Percentiles rank a stretch among this genome's conserved stretches.
These are phyloP conservation scores for Selene dorsalis DNA, from an alignment of 2,797 vertebrate genomes.

Conservation along the genomic window DNA sequence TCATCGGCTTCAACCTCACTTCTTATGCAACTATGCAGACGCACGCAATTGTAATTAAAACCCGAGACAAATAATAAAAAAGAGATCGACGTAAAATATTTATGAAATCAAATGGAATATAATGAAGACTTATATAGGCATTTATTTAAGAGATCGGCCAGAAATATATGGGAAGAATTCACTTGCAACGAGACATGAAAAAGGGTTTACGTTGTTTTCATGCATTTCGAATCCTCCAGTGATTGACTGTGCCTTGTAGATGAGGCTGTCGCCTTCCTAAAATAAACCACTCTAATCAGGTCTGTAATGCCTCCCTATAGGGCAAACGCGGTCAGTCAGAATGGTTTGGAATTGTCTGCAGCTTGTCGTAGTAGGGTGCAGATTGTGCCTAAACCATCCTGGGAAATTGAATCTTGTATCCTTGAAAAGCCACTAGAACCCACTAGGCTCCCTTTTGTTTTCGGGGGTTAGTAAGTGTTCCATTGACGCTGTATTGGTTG, in stretches of 20 bases:
- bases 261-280: slow-evolving; percentile 54
- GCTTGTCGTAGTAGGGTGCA: slow-evolving; percentile 11
- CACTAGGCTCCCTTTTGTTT: slow-evolving; percentile 77
- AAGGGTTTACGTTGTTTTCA: slow-evolving; percentile 49
- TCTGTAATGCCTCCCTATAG: slow-evolving; percentile 59
- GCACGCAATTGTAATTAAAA: slow-evolving; percentile 3
- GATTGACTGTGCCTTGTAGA: slow-evolving; percentile 54
- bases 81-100: background rate
- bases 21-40: background rate
- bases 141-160: background rate
- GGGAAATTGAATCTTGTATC: slow-evolving; percentile 54
- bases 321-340: slow-evolving; percentile 50
- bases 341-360: slow-evolving; percentile 55
- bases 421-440: slow-evolving; percentile 60
- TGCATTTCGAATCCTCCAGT: slow-evolving; percentile 35
- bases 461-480: slow-evolving; percentile 69
- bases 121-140: background rate
- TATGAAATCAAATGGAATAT: background rate
- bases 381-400: slow-evolving; percentile 37
- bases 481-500: slow-evolving; percentile 52
- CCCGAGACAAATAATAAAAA: background rate
- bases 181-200: slow-evolving; percentile 3
- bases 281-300: slow-evolving; percentile 66
- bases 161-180: background rate
- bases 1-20: background rate